Evolutionary conservation across 2,888 invertebrate genomes (phyloP), one percentile per base, ranked within the genome.

Genomic region (Eilema depressum): DNA sequence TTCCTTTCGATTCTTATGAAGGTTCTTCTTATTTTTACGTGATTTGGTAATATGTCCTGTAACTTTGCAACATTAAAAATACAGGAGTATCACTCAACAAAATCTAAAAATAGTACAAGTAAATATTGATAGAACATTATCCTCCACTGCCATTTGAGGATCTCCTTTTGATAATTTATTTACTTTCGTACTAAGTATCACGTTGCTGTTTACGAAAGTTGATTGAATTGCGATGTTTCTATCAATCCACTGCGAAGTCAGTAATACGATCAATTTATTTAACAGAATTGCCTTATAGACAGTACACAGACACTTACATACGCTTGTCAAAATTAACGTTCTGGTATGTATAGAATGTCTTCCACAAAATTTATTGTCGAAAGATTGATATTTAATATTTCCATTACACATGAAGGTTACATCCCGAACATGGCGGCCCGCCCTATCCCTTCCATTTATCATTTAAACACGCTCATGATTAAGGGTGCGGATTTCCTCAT

Each of bases 391-490:
- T 53, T 68, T 68, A 47, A 68, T 64, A 47, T 71, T 68, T 23
- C 65, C 37, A 68, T 70, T 68, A 68, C 41, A 26, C 41, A 65
- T 30, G 57, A 65, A 68, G 62, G 68, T 60, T 68, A 67, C 63
- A 71, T 68, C 65, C 37, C 53, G n/a, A 63, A 65, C 56, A 66
- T 75, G 81, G 70, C 61, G 61, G 5, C 41, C n/a, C 61, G 47
- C 61, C 68, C 67, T 37, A 75, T 68, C 77, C 80, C 74, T 75
- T 69, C 71, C 80, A 81, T 81, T 81, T 81, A 81, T 81, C 81
- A 81, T 81, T 81, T 79, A 81, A 81, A 81, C 81, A 74, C 77
- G 79, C 63, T 81, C 72, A 77, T 81, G 77, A 81, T 81, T 81
- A 77, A 75, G 77, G 77, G 74, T 67, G 73, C 75, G 80, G 80